Evolutionary conservation across 2,113 vertebrate genomes (phyloP).

Genomic region (Burhinus bistriatus): DNA sequence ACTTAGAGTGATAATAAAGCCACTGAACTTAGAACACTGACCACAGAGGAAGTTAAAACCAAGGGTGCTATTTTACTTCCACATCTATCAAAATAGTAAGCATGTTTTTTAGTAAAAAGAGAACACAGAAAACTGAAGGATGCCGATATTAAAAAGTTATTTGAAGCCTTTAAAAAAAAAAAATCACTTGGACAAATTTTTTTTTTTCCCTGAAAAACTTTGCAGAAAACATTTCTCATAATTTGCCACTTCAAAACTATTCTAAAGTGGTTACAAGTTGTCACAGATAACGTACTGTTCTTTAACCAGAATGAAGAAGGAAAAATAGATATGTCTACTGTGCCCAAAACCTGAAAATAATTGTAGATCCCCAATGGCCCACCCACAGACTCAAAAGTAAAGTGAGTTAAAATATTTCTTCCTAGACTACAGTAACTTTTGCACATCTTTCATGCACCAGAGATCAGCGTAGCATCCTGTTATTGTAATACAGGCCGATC

Average conservation of each 20-base stretch:
- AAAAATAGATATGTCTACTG: neutral
- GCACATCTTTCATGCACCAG: neutral
- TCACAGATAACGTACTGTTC: neutral
- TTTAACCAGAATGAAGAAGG: slow-evolving; percentile 10
- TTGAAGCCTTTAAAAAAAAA: neutral
- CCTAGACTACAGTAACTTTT: neutral
- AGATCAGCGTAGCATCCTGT: neutral
- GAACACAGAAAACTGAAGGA: neutral
- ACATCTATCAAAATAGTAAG: neutral
- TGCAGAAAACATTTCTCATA: neutral
- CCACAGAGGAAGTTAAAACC: neutral
- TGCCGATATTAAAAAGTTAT: neutral
- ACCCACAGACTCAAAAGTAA: slow-evolving; percentile 25
- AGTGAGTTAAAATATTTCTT: neutral
- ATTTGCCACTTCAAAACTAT: neutral
- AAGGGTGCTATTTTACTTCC: neutral
- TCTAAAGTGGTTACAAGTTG: neutral
- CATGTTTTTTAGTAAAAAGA: neutral
- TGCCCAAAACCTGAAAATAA: slow-evolving; percentile 33
- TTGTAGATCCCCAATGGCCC: neutral
- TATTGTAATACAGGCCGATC: neutral
- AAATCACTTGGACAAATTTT: neutral
- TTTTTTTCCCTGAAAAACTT: neutral
- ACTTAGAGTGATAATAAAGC: neutral
- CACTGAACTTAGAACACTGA: neutral